phyloP scores from a whole-genome alignment of 2,888 invertebrate species.

The Eupithecia centaureata region DNA sequence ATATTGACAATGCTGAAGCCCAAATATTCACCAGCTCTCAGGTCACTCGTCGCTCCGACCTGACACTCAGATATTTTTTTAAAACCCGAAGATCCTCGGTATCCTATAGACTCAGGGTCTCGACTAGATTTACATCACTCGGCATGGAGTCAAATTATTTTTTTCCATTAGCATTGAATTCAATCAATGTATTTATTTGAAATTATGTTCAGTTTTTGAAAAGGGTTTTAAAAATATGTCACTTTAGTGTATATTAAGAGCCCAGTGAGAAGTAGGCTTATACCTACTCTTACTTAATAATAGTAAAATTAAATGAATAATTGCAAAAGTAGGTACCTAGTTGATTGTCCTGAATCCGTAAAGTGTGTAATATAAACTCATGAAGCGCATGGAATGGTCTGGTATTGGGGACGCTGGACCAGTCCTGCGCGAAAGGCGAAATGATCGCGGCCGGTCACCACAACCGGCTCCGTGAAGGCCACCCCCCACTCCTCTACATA shows the following conservation, averaged over 20 bases:
- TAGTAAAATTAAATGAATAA: neutral
- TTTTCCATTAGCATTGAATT: neutral
- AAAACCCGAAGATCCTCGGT: too few relatives aligned
- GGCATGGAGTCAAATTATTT: neutral
- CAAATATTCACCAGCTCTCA: too few relatives aligned
- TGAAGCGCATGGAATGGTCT: constrained; percentile 34
- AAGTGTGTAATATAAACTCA: constrained; percentile 25
- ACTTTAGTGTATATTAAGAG: neutral
- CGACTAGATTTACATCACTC: too few relatives aligned
- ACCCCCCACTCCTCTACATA: constrained; percentile 68
- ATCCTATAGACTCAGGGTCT: too few relatives aligned
- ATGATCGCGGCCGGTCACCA: constrained; percentile 67
- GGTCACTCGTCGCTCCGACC: too few relatives aligned
- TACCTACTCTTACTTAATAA: too few relatives aligned
- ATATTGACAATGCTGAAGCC: too few relatives aligned
- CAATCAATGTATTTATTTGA: neutral
- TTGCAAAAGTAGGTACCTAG: neutral
- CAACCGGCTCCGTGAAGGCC: constrained; percentile 83
- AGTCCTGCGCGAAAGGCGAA: constrained; percentile 80
- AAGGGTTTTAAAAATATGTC: neutral
- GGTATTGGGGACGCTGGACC: constrained; percentile 71
- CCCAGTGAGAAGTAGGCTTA: neutral
- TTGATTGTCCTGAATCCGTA: neutral
- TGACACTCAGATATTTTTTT: too few relatives aligned
- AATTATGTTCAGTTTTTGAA: neutral